Evolutionary conservation across 1,140 invertebrate genomes (phyloP), one percentile per base, ranked within the genome.

Genomic region (Cydia amplana): DNA sequence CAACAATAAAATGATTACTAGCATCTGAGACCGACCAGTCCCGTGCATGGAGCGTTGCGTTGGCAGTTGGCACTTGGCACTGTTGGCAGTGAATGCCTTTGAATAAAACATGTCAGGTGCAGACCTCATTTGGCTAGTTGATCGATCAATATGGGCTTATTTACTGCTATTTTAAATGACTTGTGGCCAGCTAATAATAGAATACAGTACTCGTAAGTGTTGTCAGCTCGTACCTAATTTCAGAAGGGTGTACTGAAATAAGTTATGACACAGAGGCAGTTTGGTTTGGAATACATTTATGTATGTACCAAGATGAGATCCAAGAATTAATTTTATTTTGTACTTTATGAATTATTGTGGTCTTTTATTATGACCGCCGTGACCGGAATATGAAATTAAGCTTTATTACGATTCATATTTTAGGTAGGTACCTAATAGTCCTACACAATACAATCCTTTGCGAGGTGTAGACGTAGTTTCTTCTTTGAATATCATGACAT

Each of bases 91-190:
- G n/a, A n/a, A 23, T 20, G 28, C n/a, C 28, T 36, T 36, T 70
- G 32, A 70, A 70, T 70, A 36, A 70, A 70, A 70, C 65, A 70
- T 70, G 65, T 36, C 65, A 70, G 32, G 65, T 70, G 65, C 65
- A 70, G 23, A 70, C 32, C 65, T 18, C 65, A 36, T 70, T 36
- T 70, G 65, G 65, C 28, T 36, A 70, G 14, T 70, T 70, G 28
- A 70, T 70, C 65, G 65, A 70, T 70, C 65, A 70, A 36, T 36
- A 70, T 36, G 65, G 28, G 28, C 28, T 65, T 70, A 36, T 70
- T 70, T 70, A 70, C 28, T 70, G 65, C 32, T 70, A 70, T 70
- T 70, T 20, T 70, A 70, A 70, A 70, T 70, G 65, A 7, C 65
- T 70, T 70, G 65, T 70, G 65, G 65, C 32, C 14, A 18, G 18